Evolutionary conservation across 2,888 invertebrate species (phyloP), one percentile per base, ranked within the genome.

Genomic region (Stenodema calcarata): DNA sequence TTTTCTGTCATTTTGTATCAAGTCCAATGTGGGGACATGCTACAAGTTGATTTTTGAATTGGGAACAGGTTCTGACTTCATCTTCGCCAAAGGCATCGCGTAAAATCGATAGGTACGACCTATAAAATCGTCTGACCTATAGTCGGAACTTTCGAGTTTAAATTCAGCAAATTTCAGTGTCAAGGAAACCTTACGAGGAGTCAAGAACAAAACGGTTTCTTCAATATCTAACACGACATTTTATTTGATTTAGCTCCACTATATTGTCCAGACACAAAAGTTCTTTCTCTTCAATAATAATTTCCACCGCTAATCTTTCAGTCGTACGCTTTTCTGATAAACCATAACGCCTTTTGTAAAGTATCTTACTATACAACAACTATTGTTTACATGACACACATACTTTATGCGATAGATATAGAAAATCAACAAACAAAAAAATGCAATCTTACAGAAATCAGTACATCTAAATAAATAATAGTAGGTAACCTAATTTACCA

Each of bases 151-250:
- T n/a, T n/a, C n/a, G n/a, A n/a, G n/a, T 7, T 35, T 35, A 2
- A 2, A 35, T 7, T 4, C 35, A 35, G 2, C 7, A 35, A 35
- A 4, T 54, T 54, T 54, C 54, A 54, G n/a, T n/a, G n/a, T n/a
- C 28, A 73, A 9, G 35, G 35, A 75, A 30, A 62, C n/a, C n/a
- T n/a, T n/a, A 11, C 0, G 9, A 30, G 78, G 44, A 44, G 18
- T 78, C 23, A 78, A 18, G 27, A 78, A 70, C 2, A 78, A 23
- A 23, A 9, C 16, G 14, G 23, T n/a, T 23, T 62, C 6, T 44
- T 44, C 11, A 76, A 78, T 41, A 78, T 78, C 78, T 78, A 78
- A 78, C 78, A 78, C 76, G 41, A 76, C 78, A 78, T 78, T 78
- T 18, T 80, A 80, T 80, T 80, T 50, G 80, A 50, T 80, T 73